Evolutionary conservation across 2,113 vertebrate genomes (phyloP), one percentile per base, ranked within the genome.

Genomic region (Ranitomeya imitator): DNA sequence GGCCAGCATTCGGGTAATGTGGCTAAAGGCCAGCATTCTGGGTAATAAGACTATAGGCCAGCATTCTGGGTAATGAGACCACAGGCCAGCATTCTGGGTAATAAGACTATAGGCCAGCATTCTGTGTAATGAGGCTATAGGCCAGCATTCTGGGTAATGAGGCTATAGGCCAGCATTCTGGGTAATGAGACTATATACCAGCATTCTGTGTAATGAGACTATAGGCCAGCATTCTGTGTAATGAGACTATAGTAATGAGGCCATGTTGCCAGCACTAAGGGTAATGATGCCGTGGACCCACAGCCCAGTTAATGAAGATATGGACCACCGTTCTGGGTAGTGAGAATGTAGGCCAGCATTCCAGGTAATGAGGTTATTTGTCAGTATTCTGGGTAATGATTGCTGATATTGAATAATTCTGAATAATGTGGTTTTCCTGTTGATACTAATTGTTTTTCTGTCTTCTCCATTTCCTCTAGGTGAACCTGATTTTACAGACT

Each of bases 401-500:
- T 15, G 4, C 7, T 4, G 19, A 15, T 37, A 73, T 37, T 37
- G 26, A 14, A 12, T 12, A 31, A 73, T 73, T 15, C 26, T 73
- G 26, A 31, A 37, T 74, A 74, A 74, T 19, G 8, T 19, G 16
- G 7, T 19, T 67, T 71, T 76, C 18, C 8, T 76, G 7, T 0
- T 31, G 7, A 51, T 19, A 9, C 9, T 51, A 45, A 83, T n/a
- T 23, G 61, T 67, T 83, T 4, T 55, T 1, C 7, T 45, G 6
- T 63, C 6, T 74, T 23, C n/a, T 21, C 61, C 19, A 21, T 82
- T 76, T 52, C 37, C 54, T 77, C 13, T 69, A 88, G 86, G 4
- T 10, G 86, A 83, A 14, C 86, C 86, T 21, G 6, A 10, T 0
- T 37, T 88, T 45, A 88, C 86, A 77, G 71, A 77, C 45, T 88